Conservation (phyloP, 2,888 invertebrate species). For the Agrotis segetum region DNA sequence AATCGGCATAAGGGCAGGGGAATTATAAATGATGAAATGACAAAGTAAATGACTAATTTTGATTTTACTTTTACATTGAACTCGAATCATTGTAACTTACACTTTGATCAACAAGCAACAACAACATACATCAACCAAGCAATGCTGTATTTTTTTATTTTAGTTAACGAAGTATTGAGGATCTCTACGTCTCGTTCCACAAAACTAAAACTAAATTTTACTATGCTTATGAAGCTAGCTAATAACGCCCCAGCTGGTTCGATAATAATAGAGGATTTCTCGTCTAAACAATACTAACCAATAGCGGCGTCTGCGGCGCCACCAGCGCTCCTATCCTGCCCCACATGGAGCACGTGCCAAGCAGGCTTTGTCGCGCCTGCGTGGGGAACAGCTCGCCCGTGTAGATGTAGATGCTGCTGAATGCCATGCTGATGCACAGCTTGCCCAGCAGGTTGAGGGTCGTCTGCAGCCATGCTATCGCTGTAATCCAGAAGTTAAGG, state of each 20-base stretch:
- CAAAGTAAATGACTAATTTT: too few relatives aligned
- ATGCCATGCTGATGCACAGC: conserved; percentile 86
- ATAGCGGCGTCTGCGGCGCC: conserved; percentile 92
- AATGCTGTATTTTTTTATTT: too few relatives aligned
- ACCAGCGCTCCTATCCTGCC: conserved; percentile 92
- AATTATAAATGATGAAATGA: too few relatives aligned
- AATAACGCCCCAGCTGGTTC: neutral
- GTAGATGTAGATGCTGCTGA: conserved; percentile 89
- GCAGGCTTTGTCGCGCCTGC: conserved; percentile 91
- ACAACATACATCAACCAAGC: too few relatives aligned
- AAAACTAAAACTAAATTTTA: too few relatives aligned
- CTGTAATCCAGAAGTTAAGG: conserved; percentile 66
- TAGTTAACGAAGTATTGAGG: too few relatives aligned
- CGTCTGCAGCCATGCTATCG: conserved; percentile 85
- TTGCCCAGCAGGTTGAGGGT: conserved; percentile 88
- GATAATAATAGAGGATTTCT: neutral
- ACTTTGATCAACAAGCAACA: too few relatives aligned
- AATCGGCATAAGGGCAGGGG: too few relatives aligned
- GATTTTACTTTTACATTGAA: too few relatives aligned
- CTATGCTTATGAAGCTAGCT: too few relatives aligned
- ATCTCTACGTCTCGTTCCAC: too few relatives aligned
- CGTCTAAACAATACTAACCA: conserved; percentile 82
- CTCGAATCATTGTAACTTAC: too few relatives aligned
- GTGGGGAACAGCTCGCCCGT: conserved; percentile 94
- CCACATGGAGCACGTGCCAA: conserved; percentile 92